Percentiles rank a stretch among this genome's conserved stretches.
These are phyloP conservation scores for Avahi laniger DNA, from an alignment of 2,797 vertebrate genomes.

Conservation along the genomic window DNA sequence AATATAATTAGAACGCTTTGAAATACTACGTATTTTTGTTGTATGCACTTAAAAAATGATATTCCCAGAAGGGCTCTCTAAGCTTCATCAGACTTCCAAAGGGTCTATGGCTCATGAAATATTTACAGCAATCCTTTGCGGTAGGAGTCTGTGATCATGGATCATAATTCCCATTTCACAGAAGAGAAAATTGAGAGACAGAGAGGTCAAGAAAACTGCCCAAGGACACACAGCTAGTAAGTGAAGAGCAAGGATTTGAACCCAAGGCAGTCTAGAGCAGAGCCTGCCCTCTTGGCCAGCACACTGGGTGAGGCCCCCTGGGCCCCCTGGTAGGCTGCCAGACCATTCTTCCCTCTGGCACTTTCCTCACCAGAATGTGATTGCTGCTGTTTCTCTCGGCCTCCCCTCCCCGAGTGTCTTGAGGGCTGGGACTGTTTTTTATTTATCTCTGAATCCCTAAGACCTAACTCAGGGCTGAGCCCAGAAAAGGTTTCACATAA, in stretches of 20 bases:
- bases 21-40: conserved; percentile 49
- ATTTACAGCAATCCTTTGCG: conserved; percentile 16
- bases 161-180: background rate
- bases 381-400: background rate
- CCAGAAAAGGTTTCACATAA: background rate
- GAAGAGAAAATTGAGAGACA: background rate
- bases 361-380: background rate
- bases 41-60: background rate
- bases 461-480: background rate
- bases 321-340: fast-evolving
- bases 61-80: background rate
- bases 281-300: background rate
- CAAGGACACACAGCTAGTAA: background rate
- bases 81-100: background rate
- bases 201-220: background rate
- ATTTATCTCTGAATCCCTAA: background rate
- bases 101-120: conserved; percentile 45
- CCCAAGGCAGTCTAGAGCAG: background rate
- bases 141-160: background rate
- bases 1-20: conserved; percentile 42
- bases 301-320: background rate
- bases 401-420: no score
- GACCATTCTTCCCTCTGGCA: background rate
- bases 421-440: background rate
- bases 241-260: background rate